A percentile compares a stretch with the other conserved stretches of the same genome.
Evolutionary conservation across 2,888 invertebrate species (phyloP).

Genomic region (Ernsta delagoae): DNA sequence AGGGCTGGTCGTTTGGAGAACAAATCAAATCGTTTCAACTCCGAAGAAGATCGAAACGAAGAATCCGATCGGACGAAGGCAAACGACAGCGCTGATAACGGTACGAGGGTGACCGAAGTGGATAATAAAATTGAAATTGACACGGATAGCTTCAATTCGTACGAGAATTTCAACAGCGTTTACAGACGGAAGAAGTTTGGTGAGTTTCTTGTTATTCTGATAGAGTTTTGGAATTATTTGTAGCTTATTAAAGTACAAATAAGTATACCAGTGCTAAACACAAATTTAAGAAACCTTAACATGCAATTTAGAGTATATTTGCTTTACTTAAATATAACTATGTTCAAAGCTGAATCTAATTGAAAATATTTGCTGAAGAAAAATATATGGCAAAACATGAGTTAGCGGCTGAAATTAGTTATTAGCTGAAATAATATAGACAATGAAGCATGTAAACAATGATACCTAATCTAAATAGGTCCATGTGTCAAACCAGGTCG

Average conservation of each 20-base stretch:
- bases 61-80: conserved; percentile 44
- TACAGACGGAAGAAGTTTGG: conserved; percentile 72
- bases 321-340: too few relatives aligned
- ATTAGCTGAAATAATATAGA: too few relatives aligned
- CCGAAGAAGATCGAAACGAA: conserved; percentile 47
- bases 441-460: too few relatives aligned
- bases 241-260: too few relatives aligned
- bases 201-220: conserved; percentile 48
- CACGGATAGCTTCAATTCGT: conserved; percentile 57
- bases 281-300: too few relatives aligned
- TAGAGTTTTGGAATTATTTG: too few relatives aligned
- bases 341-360: too few relatives aligned
- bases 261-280: too few relatives aligned
- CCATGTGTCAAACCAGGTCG: conserved; percentile 58
- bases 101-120: conserved; percentile 47
- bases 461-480: conserved; percentile 36
- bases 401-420: background rate
- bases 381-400: too few relatives aligned
- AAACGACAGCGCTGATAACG: conserved; percentile 28
- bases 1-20: conserved; percentile 57
- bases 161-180: conserved; percentile 62
- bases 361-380: too few relatives aligned
- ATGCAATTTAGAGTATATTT: too few relatives aligned
- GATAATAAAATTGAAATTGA: conserved; percentile 66
- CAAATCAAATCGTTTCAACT: conserved; percentile 52